Conservation (phyloP, 2,797 vertebrate genomes). For the Onychomys torridus region DNA sequence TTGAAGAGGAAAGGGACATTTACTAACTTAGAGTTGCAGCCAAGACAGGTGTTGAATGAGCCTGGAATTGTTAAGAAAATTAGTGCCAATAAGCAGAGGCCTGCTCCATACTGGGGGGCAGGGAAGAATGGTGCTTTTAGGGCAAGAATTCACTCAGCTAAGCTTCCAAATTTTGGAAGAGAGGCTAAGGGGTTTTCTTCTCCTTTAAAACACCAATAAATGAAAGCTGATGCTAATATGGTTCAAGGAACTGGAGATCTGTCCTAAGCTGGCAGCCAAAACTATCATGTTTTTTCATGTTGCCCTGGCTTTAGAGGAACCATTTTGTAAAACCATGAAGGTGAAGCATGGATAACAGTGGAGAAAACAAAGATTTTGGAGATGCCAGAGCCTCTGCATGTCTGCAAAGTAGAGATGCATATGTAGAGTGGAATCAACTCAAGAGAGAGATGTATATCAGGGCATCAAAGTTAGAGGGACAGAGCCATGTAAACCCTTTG, state of each 20-base stretch:
- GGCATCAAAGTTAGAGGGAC: not conserved
- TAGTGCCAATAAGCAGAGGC: not conserved
- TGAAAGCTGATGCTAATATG: not conserved
- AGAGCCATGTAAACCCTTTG: not conserved
- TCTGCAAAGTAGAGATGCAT: not conserved
- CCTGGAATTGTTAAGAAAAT: not conserved
- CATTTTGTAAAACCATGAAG: too few relatives aligned
- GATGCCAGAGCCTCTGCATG: not conserved
- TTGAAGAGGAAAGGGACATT: not conserved
- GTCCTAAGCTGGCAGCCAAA: not conserved
- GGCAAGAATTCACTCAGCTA: not conserved
- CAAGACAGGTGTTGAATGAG: not conserved
- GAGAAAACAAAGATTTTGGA: too few relatives aligned
- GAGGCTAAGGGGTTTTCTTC: not conserved
- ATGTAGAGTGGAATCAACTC: not conserved
- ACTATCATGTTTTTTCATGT: not conserved
- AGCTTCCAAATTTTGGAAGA: not conserved
- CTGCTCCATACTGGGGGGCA: not conserved
- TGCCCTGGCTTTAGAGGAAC: not conserved
- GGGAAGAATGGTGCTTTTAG: not conserved
- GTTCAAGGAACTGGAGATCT: not conserved
- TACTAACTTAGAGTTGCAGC: not conserved
- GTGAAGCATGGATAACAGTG: not conserved
- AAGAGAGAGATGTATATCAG: not conserved
- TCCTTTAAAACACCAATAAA: not conserved